Evolutionary conservation across 1,140 invertebrate species (phyloP), one percentile per base, ranked within the genome.

Genomic region (Dendroctonus valens): DNA sequence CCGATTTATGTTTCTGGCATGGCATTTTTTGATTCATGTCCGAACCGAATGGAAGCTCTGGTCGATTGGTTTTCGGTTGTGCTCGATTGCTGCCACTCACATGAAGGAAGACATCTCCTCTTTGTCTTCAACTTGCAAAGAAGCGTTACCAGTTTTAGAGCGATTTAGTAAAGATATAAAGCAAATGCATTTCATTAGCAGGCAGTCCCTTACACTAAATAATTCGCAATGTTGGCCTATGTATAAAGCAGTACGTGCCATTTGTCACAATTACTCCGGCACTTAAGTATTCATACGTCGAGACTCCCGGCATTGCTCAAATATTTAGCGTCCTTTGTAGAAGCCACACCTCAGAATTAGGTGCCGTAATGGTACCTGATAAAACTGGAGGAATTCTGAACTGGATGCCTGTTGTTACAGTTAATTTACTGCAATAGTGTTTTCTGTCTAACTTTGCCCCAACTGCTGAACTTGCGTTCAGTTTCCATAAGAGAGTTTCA

Each of bases 241-340:
- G 52, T 46, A 8, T 46, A 41, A 5, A 26, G 11, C 41, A 44
- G 41, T 59, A 46, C 42, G 12, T 50, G 46, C 48, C 48, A 61
- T 61, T 61, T 61, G 59, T 51, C 59, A 61, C 39, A 61, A 61
- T 61, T 61, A 61, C 48, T 41, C 15, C 26, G 11, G n/a, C 39
- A 14, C 12, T 50, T 61, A 51, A 41, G 48, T 61, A 52, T 61
- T 61, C 48, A 51, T 51, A 61, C 48, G 9, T 39, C 52, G 59
- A 51, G 59, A 61, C 8, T 51, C 59, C 6, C 59, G 7, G 59
- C 48, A 14, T 51, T 61, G 59, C 39, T 61, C 37, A 61, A 61
- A 61, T 61, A 61, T 61, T 61, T 61, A 61, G 59, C 37, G 48
- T n/a, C 41, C 57, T 46, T 59, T 59, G 15, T 59, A 46, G 57